phyloP scores from a whole-genome alignment of 2,888 invertebrate species.

The Cyrtodaria siliqua region DNA sequence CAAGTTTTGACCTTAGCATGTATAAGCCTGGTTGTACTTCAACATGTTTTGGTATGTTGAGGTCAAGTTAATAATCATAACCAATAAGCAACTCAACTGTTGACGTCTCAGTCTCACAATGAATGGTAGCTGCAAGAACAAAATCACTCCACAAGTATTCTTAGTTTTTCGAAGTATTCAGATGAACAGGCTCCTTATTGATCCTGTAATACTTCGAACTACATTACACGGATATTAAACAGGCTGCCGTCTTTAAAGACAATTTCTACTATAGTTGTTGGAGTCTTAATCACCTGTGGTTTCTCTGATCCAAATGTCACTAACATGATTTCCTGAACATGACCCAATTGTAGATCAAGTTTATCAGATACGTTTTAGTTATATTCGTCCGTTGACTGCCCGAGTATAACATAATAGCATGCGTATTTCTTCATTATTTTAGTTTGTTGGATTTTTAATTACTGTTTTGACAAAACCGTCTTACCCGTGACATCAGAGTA shows the following conservation, averaged over 20 bases:
- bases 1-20: slow-evolving; percentile 14
- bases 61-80: not conserved
- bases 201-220: not conserved
- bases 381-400: no score
- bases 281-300: not conserved
- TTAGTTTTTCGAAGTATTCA: no score
- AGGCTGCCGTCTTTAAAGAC: not conserved
- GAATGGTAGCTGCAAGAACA: not conserved
- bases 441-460: no score
- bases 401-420: no score
- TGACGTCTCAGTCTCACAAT: not conserved
- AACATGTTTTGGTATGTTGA: slow-evolving; percentile 11
- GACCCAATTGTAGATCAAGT: no score
- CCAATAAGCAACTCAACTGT: not conserved
- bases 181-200: no score
- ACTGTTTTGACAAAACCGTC: no score
- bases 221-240: not conserved
- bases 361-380: no score
- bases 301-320: not conserved
- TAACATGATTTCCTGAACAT: no score
- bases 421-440: no score
- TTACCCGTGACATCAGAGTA: no score
- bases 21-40: slow-evolving; percentile 23
- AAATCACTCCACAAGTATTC: no score
- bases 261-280: not conserved